These are phyloP conservation scores for Etheostoma spectabile DNA, from an alignment of 2,113 vertebrate genomes.

Conservation along the genomic window DNA sequence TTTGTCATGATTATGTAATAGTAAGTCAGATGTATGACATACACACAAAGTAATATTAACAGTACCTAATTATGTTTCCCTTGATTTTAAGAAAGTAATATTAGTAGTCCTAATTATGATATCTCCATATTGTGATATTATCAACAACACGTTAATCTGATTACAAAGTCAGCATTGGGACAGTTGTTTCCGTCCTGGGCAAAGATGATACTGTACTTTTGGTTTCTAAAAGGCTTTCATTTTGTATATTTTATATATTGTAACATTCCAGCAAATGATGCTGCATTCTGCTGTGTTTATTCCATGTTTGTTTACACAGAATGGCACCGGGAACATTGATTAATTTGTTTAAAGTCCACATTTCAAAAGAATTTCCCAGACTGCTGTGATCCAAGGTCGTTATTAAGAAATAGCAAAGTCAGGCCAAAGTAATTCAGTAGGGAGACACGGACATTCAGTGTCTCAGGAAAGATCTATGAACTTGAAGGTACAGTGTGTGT, in stretches of 20 bases:
- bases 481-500: not conserved
- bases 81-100: not conserved
- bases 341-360: conserved; percentile 38
- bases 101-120: not conserved
- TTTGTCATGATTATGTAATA: not conserved
- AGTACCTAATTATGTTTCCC: not conserved
- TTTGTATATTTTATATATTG: not conserved
- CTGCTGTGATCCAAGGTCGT: conserved; percentile 26
- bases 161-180: not conserved
- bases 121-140: not conserved
- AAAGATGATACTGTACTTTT: not conserved
- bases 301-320: not conserved
- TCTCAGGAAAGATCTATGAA: not conserved
- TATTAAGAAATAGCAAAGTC: conserved; percentile 48
- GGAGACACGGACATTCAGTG: not conserved
- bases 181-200: not conserved
- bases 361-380: conserved; percentile 58
- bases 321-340: not conserved
- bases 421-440: not conserved
- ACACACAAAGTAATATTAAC: not conserved
- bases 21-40: not conserved
- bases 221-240: not conserved
- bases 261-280: not conserved
- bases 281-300: not conserved
- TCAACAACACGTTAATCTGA: not conserved